Evolutionary conservation across 1,140 invertebrate genomes (phyloP), one percentile per base, ranked within the genome.

Genomic region (Aphidius gifuensis): DNA sequence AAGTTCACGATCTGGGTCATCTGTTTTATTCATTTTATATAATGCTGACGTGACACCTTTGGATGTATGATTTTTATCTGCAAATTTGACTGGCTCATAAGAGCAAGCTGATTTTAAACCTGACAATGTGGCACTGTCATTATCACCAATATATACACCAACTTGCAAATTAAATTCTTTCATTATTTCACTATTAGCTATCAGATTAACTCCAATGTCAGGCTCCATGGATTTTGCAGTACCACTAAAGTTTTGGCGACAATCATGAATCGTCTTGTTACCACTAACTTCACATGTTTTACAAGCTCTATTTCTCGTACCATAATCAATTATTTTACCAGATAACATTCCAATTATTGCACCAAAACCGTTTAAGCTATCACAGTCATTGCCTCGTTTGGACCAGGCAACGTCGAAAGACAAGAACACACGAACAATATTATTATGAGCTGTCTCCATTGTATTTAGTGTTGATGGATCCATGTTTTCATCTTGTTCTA

Each of bases 301-400:
- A 40, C 60, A 62, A 3, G n/a, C 57, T 9, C 54, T 38, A 57
- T 62, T 62, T 6, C 46, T 43, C 9, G 54, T 62, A 5, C 45
- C 39, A 57, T 16, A 62, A 46, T 56, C 45, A 5, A 62, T 39
- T 40, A 62, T 45, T 42, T 49, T 8, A 5, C 54, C 45, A 42
- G 39, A 47, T 21, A 55, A 42, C 5, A 21, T 8, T 21, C 60
- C 60, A 21, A 61, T 61, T 1, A 61, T 47, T 4, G 51, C 60
- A n/a, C 60, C 60, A 56, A 54, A 61, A 40, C 53, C 60, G 56
- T 61, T 61, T 48, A 21, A 38, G 40, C 60, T 55, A 11, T 56
- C 53, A 16, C 56, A 61, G 4, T 45, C 60, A 16, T 51, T 55
- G 8, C 23, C 60, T 47, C 60, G 42, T 16, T 6, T 56, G 49